phyloP scores from a whole-genome alignment of 2,797 vertebrate species.

The Cottoperca gobio region DNA sequence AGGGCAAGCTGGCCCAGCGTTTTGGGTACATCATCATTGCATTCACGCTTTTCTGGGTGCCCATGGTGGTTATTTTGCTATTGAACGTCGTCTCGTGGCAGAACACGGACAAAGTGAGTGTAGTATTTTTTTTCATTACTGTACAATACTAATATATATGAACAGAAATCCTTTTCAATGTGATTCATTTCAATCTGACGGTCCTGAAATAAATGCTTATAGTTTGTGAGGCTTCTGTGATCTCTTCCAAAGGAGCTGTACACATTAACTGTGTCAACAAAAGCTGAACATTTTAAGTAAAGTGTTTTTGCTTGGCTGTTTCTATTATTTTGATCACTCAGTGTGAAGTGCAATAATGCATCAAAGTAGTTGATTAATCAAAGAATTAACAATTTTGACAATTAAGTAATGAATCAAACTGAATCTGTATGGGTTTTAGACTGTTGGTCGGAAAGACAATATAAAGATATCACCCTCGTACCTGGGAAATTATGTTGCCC shows the following conservation, averaged over 20 bases:
- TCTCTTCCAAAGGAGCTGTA: not conserved
- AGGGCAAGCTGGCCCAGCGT: slow-evolving; percentile 77
- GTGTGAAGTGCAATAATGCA: not conserved
- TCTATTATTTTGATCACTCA: not conserved
- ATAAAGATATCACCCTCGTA: not conserved
- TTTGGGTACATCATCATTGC: slow-evolving; percentile 79
- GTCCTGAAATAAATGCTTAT: not conserved
- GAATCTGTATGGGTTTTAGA: not conserved
- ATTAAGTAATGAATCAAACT: not conserved
- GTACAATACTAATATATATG: not conserved
- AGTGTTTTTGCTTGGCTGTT: not conserved
- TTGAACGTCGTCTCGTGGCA: slow-evolving; percentile 52
- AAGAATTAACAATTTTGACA: not conserved
- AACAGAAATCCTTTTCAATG: not conserved
- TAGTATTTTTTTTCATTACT: not conserved
- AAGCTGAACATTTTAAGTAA: not conserved
- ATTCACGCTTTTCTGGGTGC: slow-evolving; percentile 78
- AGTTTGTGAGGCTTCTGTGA: not conserved
- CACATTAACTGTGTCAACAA: not conserved
- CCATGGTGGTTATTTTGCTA: slow-evolving; percentile 71
- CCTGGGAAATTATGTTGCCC: not conserved
- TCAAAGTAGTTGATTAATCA: not conserved
- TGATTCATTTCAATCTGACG: not conserved
- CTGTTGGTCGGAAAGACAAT: not conserved
- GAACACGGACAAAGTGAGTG: slow-evolving; percentile 67